Conservation (phyloP, 2,888 invertebrate species). For the Salticus scenicus region DNA sequence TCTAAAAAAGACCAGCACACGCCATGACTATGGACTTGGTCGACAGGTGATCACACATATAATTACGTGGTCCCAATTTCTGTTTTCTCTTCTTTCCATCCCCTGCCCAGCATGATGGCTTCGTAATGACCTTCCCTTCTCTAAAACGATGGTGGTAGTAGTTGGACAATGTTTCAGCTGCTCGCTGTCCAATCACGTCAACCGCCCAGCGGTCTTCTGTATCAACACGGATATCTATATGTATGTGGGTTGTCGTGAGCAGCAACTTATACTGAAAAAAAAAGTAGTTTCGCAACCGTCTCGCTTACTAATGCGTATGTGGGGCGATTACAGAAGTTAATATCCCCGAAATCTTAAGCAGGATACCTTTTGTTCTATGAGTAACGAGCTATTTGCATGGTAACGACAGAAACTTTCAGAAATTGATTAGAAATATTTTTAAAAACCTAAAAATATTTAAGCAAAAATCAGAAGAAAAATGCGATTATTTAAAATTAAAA, state of each 20-base stretch:
- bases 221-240: constrained; percentile 51
- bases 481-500: no score
- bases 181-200: constrained; percentile 44
- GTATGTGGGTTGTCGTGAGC: background rate
- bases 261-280: background rate
- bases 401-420: no score
- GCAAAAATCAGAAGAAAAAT: no score
- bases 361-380: no score
- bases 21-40: background rate
- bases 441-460: no score
- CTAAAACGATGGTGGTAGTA: constrained; percentile 5
- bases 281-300: no score
- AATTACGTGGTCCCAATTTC: constrained; percentile 42
- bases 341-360: no score
- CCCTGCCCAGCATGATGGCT: constrained; percentile 17
- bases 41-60: constrained; percentile 56
- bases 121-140: constrained; percentile 54
- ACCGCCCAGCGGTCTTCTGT: constrained; percentile 38
- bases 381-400: no score
- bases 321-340: no score
- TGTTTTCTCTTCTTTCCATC: constrained; percentile 10
- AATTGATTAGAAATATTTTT: no score
- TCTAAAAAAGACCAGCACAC: no score
- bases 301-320: no score
- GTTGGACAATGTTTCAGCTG: constrained; percentile 61